phyloP scores from a whole-genome alignment of 1,140 invertebrate species.

The Frieseomelitta varia region DNA sequence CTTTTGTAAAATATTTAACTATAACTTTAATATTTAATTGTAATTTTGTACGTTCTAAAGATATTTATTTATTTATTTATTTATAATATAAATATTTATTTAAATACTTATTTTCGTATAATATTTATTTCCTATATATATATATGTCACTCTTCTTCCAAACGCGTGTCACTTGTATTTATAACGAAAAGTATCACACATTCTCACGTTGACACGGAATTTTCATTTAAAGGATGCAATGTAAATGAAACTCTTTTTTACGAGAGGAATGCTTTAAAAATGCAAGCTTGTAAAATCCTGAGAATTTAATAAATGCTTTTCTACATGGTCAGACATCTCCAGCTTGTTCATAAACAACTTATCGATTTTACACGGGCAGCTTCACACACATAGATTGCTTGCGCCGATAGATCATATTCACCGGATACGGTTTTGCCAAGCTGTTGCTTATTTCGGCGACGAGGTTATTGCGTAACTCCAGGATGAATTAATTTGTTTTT shows the following conservation, averaged over 20 bases:
- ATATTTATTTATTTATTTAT: conserved; percentile 2
- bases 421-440: too few species aligned
- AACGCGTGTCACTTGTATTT: background rate
- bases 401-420: too few species aligned
- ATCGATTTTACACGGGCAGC: background rate
- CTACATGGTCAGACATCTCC: too few species aligned
- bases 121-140: too few species aligned
- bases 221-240: background rate
- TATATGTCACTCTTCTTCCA: background rate
- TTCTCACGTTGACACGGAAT: background rate
- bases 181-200: background rate
- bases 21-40: too few species aligned
- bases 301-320: background rate
- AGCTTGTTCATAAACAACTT: background rate
- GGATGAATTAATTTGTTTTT: too few species aligned
- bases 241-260: background rate
- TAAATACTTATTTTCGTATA: too few species aligned
- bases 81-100: too few species aligned
- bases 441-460: too few species aligned
- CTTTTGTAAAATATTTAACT: too few species aligned
- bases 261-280: background rate
- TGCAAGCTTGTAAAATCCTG: background rate
- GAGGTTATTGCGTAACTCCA: too few species aligned
- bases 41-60: background rate
- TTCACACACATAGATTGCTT: too few species aligned